Conservation (phyloP, 2,888 invertebrate species). For the Clepsis dumicolana region DNA sequence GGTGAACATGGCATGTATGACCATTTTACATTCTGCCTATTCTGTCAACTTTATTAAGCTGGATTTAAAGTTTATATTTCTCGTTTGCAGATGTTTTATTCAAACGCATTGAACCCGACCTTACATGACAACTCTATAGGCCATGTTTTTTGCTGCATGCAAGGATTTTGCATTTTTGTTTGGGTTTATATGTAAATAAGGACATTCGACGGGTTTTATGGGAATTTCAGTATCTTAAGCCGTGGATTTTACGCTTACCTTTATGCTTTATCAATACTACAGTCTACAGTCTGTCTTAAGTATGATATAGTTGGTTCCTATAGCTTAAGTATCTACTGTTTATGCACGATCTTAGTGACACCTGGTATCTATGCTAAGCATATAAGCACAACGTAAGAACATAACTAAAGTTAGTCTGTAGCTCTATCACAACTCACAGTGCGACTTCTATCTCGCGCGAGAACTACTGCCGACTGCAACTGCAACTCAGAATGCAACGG, state of each 20-base stretch:
- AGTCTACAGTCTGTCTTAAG: no score
- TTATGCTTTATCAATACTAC: background rate
- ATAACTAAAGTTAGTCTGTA: no score
- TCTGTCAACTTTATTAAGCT: background rate
- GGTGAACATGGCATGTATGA: background rate
- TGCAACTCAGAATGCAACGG: no score
- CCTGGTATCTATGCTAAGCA: no score
- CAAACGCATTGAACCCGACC: conserved; percentile 6
- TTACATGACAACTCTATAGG: conserved; percentile 27
- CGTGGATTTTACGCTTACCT: background rate
- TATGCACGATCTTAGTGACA: no score
- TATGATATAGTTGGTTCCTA: no score
- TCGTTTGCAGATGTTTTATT: background rate
- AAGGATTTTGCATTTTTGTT: conserved; percentile 19
- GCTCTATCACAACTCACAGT: no score
- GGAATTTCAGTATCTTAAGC: background rate
- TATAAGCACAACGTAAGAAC: no score
- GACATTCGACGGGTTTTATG: background rate
- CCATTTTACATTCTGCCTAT: background rate
- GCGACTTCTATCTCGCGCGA: no score
- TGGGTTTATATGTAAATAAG: conserved; percentile 11
- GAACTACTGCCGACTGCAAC: no score
- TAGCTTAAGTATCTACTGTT: no score
- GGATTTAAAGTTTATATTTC: background rate
- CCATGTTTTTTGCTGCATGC: conserved; percentile 7